These are phyloP conservation scores for Strigamia transsilvanica DNA, from an alignment of 2,888 invertebrate species.

Conservation along the genomic window DNA sequence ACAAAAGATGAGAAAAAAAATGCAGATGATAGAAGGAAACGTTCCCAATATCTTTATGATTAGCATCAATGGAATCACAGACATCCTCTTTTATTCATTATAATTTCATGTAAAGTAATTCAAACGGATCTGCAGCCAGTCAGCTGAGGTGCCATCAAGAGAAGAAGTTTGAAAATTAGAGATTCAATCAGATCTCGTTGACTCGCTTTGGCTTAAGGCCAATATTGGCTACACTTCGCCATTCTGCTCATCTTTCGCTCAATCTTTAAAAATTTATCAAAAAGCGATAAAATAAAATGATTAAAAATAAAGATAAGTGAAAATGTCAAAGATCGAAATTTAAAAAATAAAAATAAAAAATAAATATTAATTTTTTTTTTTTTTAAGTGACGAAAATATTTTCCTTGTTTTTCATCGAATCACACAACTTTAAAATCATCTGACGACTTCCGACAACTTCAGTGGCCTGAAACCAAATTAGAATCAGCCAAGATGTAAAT, in stretches of 20 bases:
- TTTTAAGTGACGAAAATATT: too few species aligned
- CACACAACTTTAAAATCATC: background rate
- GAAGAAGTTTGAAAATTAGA: conserved; percentile 21
- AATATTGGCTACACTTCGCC: background rate
- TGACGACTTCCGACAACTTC: conserved; percentile 31
- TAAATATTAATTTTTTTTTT: too few species aligned
- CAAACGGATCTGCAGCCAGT: conserved; percentile 35
- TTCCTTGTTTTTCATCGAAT: background rate
- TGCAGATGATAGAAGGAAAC: background rate
- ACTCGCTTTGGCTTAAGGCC: background rate
- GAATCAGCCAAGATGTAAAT: background rate
- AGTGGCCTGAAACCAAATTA: conserved; percentile 38
- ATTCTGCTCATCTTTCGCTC: background rate
- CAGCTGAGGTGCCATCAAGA: conserved; percentile 18
- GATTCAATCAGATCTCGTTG: conserved; percentile 21
- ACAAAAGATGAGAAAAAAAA: background rate
- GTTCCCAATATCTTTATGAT: conserved; percentile 20
- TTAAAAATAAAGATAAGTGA: background rate
- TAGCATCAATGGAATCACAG: conserved; percentile 38
- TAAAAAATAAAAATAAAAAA: too few species aligned
- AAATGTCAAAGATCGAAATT: too few species aligned
- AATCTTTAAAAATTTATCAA: conserved; percentile 24
- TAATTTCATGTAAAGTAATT: conserved; percentile 12
- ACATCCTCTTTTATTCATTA: conserved; percentile 38
- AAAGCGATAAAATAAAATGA: background rate